Evolutionary conservation across 2,113 vertebrate species (phyloP), one percentile per base, ranked within the genome.

Genomic region (Pomatostomus ruficeps): DNA sequence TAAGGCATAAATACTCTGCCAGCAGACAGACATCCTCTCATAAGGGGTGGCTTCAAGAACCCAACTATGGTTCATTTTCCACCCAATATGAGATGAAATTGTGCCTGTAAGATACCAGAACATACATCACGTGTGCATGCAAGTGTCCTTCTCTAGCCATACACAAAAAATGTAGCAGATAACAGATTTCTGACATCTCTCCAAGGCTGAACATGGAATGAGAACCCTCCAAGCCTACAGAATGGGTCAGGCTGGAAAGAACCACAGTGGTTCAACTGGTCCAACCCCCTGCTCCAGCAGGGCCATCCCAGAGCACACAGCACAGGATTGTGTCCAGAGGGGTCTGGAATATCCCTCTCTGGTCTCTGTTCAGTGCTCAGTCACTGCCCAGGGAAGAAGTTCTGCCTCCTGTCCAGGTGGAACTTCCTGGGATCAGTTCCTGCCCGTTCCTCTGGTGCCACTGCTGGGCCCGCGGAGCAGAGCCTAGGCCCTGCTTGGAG

Each of bases 1-100:
- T 9, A 5, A 25, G 46, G 45, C 31, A 43, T 1, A 7, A 0
- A 1, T 13, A 36, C 3, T 1, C 31, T 72, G 58, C 42, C 43
- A 51, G 55, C 68, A 85, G 45, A 40, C 5, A 20, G 17, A 29
- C 35, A 31, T 19, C 4, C 6, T 71, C 25, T 91, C 3, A 0
- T 12, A 19, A 29, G 28, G 11, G 57, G 9, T 54, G 38, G 14
- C 31, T 54, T 78, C 43, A 31, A 65, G 29, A 75, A 35, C 21
- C 6, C 72, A 49, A 3, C 19, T 16, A 14, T 3, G 31, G 42
- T 5, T 62, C n/a, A 43, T 65, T 83, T 65, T 7, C 29, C 24
- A 40, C n/a, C 7, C 33, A 46, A 13, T 6, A 51, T 11, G 31
- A 48, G 16, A 38, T 2, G 10, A 42, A 76, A 62, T 19, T 21